These are phyloP conservation scores for Drosophila peninsularis DNA, from an alignment of 2,888 invertebrate species.

Conservation along the genomic window DNA sequence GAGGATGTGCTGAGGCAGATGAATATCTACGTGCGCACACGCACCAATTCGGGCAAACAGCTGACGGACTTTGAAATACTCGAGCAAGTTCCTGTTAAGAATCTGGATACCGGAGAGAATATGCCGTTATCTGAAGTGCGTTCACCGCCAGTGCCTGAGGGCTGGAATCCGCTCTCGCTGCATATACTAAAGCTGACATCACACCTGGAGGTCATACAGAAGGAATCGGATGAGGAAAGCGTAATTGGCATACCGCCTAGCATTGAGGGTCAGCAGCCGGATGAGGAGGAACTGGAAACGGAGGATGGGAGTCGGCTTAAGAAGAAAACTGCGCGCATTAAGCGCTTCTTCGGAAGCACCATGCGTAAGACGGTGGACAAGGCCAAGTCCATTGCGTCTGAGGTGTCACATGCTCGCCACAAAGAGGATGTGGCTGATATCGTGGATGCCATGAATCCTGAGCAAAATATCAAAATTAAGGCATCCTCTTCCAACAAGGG, in stretches of 20 bases:
- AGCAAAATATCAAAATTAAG: conserved; percentile 94
- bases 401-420: conserved; percentile 94
- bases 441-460: conserved; percentile 91
- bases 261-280: conserved; percentile 82
- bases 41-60: conserved; percentile 94
- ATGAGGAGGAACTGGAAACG: conserved; percentile 85
- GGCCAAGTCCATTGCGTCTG: conserved; percentile 94
- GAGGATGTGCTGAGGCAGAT: conserved; percentile 89
- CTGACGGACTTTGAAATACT: conserved; percentile 96
- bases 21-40: conserved; percentile 90
- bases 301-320: conserved; percentile 85
- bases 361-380: conserved; percentile 96
- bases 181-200: conserved; percentile 97
- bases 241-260: conserved; percentile 87
- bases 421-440: conserved; percentile 94
- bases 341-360: conserved; percentile 93
- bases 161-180: conserved; percentile 96
- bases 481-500: conserved; percentile 98
- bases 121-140: conserved; percentile 95
- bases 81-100: conserved; percentile 94
- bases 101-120: conserved; percentile 93
- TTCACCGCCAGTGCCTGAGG: conserved; percentile 87
- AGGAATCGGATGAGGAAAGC: conserved; percentile 92
- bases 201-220: conserved; percentile 91
- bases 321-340: conserved; percentile 87